Percentiles rank a stretch among this genome's conserved stretches.
These are phyloP conservation scores for Coregonus sp. DNA, from an alignment of 2,797 vertebrate genomes.

Conservation along the genomic window DNA sequence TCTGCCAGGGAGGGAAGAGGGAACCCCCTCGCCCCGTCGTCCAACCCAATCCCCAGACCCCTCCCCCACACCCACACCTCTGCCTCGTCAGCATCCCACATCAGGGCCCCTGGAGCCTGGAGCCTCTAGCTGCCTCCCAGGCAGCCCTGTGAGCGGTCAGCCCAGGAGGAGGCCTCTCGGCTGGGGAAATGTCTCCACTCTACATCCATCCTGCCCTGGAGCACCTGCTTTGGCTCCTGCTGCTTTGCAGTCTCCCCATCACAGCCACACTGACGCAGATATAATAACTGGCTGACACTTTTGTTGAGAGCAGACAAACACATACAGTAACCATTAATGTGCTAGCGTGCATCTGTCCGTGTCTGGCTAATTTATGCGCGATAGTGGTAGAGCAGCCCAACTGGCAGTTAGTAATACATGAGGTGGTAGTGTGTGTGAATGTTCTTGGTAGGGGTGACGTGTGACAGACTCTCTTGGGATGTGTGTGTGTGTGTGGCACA, in stretches of 20 bases:
- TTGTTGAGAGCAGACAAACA: not conserved
- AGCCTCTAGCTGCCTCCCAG: conserved; percentile 27
- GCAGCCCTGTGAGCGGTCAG: conserved; percentile 50
- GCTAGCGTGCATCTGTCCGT: not conserved
- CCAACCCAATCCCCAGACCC: conserved; percentile 23
- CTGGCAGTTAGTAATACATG: not conserved
- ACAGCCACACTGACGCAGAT: conserved; percentile 29
- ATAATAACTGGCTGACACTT: conserved; percentile 28
- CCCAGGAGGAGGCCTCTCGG: conserved; percentile 51
- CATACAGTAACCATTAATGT: not conserved
- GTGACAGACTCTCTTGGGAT: conserved; percentile 28
- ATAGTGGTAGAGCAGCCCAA: not conserved
- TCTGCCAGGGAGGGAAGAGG: conserved; percentile 60
- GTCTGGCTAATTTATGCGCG: not conserved
- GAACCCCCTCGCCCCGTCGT: conserved; percentile 54
- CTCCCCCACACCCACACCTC: conserved; percentile 37
- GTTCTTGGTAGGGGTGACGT: conserved; percentile 13
- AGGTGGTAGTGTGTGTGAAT: not conserved
- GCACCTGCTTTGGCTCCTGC: conserved; percentile 50
- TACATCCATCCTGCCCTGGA: conserved; percentile 42
- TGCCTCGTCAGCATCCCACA: not conserved
- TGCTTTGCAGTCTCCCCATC: conserved; percentile 55
- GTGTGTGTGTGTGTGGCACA: conserved; percentile 10
- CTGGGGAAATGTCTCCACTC: conserved; percentile 39
- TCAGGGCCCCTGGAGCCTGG: no score